Percentiles rank a stretch among this genome's conserved stretches.
These are phyloP conservation scores for Byasa hedistus DNA, from an alignment of 2,888 invertebrate species.

Conservation along the genomic window DNA sequence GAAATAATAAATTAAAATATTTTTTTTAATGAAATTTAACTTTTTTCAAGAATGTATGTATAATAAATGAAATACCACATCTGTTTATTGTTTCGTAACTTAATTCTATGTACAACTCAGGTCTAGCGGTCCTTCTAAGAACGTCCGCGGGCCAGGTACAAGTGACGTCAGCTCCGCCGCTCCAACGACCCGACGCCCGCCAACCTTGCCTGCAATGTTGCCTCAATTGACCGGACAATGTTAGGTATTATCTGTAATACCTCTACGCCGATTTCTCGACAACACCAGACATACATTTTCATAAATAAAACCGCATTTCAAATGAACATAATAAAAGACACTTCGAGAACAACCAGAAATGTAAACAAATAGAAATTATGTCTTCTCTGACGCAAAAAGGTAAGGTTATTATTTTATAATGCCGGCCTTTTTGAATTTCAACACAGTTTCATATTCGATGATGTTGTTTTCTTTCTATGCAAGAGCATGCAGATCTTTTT, in stretches of 20 bases:
- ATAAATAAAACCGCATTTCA: background rate
- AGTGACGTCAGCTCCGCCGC: constrained; percentile 34
- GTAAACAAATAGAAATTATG: too few relatives aligned
- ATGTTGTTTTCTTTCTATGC: too few relatives aligned
- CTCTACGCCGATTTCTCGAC: constrained; percentile 1
- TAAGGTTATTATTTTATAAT: too few relatives aligned
- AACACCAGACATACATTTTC: background rate
- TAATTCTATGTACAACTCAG: background rate
- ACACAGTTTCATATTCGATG: too few relatives aligned
- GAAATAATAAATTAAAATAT: too few relatives aligned
- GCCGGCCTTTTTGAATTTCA: too few relatives aligned
- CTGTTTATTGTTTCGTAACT: constrained; percentile 5
- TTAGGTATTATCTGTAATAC: constrained; percentile 15
- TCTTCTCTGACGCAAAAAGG: too few relatives aligned
- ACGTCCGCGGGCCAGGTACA: constrained; percentile 35
- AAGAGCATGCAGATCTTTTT: too few relatives aligned
- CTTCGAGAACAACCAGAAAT: too few relatives aligned
- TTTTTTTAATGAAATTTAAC: too few relatives aligned
- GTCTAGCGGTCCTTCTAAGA: constrained; percentile 34
- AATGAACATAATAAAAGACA: background rate
- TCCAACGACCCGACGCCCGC: constrained; percentile 22
- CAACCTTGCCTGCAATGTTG: constrained; percentile 28
- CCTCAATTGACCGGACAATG: constrained; percentile 25
- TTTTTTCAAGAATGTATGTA: too few relatives aligned
- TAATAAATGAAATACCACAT: constrained; percentile 26